Conservation (phyloP, 2,797 vertebrate species). For the Pseudochaenichthys georgianus region DNA sequence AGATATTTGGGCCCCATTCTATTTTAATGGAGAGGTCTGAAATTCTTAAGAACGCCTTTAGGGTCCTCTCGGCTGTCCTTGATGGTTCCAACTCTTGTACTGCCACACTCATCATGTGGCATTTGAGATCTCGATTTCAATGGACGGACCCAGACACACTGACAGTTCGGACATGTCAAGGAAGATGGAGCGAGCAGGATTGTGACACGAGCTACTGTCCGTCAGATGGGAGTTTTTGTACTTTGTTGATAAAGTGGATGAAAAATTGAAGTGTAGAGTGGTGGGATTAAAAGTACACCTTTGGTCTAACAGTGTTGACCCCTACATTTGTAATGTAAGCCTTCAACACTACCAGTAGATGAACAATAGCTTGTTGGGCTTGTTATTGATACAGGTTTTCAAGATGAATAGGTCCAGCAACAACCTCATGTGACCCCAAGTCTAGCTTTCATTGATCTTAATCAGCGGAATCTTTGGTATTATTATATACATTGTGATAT, state of each 20-base stretch:
- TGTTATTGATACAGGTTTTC: slow-evolving; percentile 3
- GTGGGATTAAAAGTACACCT: slow-evolving; percentile 49
- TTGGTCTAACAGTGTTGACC: slow-evolving; percentile 38
- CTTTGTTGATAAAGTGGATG: slow-evolving; percentile 59
- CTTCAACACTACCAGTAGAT: slow-evolving; percentile 26
- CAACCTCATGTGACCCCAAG: neutral
- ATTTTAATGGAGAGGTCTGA: slow-evolving; percentile 78
- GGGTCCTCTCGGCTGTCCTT: slow-evolving; percentile 67
- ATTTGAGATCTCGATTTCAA: slow-evolving; percentile 65
- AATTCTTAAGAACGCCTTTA: slow-evolving; percentile 71
- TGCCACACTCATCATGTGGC: slow-evolving; percentile 54
- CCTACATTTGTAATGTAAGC: slow-evolving; percentile 49
- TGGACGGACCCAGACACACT: slow-evolving; percentile 52
- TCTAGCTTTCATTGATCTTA: neutral
- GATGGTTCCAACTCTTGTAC: slow-evolving; percentile 62
- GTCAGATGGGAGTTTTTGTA: slow-evolving; percentile 53
- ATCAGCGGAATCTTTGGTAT: neutral
- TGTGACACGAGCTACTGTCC: slow-evolving; percentile 31
- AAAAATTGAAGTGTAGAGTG: slow-evolving; percentile 57
- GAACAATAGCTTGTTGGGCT: slow-evolving; percentile 15
- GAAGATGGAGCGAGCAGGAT: slow-evolving; percentile 57
- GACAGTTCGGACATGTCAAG: slow-evolving; percentile 73
- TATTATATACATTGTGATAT: neutral
- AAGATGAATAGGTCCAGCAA: neutral
- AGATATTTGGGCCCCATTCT: slow-evolving; percentile 72